phyloP scores from a whole-genome alignment of 2,888 invertebrate genomes.

The Pyrocoelia pectoralis region DNA sequence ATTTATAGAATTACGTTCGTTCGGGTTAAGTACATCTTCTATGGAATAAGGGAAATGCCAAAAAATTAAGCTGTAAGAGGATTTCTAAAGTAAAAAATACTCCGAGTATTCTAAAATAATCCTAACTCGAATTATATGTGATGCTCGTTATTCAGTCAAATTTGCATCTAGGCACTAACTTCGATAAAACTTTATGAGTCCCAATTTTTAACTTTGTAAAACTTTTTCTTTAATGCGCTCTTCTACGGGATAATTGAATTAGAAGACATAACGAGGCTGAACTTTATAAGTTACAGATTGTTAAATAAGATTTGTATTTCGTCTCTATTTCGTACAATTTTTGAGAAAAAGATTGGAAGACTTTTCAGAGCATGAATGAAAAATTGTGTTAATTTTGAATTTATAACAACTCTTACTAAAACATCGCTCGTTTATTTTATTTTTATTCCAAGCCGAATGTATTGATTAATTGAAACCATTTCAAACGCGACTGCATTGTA shows the following conservation, averaged over 20 bases:
- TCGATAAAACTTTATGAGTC: conserved; percentile 2
- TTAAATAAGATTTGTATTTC: background rate
- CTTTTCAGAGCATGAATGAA: background rate
- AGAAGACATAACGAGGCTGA: conserved; percentile 1
- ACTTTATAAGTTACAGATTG: conserved; percentile 2
- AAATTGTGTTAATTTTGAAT: too few relatives aligned
- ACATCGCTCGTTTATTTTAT: too few relatives aligned
- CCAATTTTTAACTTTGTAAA: background rate
- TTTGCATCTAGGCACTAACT: conserved; percentile 8
- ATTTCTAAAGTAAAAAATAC: too few relatives aligned
- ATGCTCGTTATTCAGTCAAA: background rate
- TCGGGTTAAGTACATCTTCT: background rate
- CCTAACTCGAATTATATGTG: too few relatives aligned
- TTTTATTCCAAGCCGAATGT: too few relatives aligned
- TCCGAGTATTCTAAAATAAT: too few relatives aligned
- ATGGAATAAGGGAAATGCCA: background rate
- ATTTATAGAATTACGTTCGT: background rate
- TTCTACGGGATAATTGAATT: background rate
- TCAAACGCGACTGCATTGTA: background rate
- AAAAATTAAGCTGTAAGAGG: too few relatives aligned
- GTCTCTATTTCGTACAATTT: background rate
- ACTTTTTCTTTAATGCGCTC: conserved; percentile 9
- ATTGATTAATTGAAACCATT: too few relatives aligned
- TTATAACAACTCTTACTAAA: too few relatives aligned
- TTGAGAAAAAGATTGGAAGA: background rate